Conservation (phyloP, 1,140 invertebrate species). For the Brachionus sp. region DNA sequence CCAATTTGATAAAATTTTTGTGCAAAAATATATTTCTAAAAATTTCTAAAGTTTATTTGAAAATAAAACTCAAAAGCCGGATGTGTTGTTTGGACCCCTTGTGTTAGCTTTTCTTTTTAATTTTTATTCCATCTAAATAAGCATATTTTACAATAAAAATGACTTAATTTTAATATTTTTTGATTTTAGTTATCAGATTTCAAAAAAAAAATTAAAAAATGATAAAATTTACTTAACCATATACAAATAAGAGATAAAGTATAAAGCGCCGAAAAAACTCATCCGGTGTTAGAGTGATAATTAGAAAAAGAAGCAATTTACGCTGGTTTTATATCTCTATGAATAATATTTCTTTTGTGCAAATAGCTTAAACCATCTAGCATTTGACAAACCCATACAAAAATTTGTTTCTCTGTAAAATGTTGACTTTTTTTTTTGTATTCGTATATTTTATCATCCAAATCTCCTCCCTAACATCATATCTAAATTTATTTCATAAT, state of each 20-base stretch:
- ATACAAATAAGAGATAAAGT: too few species aligned
- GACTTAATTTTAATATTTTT: too few species aligned
- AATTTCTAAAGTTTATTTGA: not conserved
- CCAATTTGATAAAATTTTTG: slow-evolving; percentile 9
- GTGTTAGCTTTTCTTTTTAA: too few species aligned
- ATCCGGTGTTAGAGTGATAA: too few species aligned
- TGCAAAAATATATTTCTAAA: slow-evolving; percentile 40
- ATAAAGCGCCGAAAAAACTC: too few species aligned
- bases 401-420: not conserved
- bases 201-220: too few species aligned
- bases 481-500: not conserved
- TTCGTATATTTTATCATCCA: slow-evolving; percentile 1
- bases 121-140: too few species aligned
- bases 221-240: too few species aligned
- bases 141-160: too few species aligned
- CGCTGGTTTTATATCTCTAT: slow-evolving; percentile 33
- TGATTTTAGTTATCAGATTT: too few species aligned
- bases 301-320: not conserved
- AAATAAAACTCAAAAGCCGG: too few species aligned
- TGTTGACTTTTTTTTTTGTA: not conserved
- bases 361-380: slow-evolving; percentile 13
- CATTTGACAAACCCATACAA: not conserved
- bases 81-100: too few species aligned
- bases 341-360: slow-evolving; percentile 6
- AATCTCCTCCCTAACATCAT: not conserved